These are phyloP conservation scores for Trochalopteron elliotii DNA, from an alignment of 2,113 vertebrate species.

Conservation along the genomic window DNA sequence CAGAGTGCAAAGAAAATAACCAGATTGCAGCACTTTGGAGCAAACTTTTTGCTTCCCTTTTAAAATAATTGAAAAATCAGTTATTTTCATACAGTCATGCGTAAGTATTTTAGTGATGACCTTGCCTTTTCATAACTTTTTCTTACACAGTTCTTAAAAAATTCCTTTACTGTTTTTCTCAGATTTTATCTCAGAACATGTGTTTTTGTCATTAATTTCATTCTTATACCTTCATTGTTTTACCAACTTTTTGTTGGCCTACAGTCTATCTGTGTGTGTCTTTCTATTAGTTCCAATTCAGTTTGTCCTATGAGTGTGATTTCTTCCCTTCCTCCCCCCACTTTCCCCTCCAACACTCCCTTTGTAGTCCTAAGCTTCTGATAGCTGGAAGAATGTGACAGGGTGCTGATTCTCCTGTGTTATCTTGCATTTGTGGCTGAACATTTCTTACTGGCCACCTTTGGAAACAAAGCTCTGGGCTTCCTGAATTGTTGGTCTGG, in stretches of 20 bases:
- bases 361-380: neutral
- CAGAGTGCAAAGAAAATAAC: neutral
- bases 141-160: constrained; percentile 10
- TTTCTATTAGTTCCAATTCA: neutral
- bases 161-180: constrained; percentile 28
- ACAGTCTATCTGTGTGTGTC: neutral
- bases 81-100: neutral
- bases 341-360: neutral
- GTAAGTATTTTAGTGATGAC: neutral
- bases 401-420: neutral
- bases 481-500: neutral
- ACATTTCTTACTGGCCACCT: neutral
- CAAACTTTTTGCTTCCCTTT: neutral
- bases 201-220: constrained; percentile 24
- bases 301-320: neutral
- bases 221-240: neutral
- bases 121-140: neutral
- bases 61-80: constrained; percentile 35
- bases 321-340: neutral
- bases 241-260: constrained; percentile 6
- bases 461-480: neutral
- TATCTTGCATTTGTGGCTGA: neutral
- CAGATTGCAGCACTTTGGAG: neutral
- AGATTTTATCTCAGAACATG: constrained; percentile 31
- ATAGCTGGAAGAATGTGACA: neutral